Percentiles rank a stretch among this genome's conserved stretches.
Evolutionary conservation across 2,888 invertebrate genomes (phyloP).

Genomic region (Zygogramma bicolorata): DNA sequence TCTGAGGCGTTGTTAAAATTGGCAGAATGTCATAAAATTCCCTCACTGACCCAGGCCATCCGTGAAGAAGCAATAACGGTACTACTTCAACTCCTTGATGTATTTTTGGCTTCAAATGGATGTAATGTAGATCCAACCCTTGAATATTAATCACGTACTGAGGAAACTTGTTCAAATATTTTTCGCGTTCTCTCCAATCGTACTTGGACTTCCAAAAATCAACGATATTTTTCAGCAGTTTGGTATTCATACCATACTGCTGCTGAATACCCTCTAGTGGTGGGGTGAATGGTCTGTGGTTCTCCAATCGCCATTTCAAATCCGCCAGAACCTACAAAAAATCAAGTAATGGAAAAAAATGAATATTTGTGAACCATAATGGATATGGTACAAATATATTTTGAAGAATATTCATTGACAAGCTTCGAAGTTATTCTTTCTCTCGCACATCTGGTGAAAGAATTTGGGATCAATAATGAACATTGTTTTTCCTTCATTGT

Average conservation of each 20-base stretch:
- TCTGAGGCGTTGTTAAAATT: constrained; percentile 69
- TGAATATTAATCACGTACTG: constrained; percentile 81
- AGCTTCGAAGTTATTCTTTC: too few species aligned
- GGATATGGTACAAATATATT: too few species aligned
- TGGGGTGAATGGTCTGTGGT: constrained; percentile 60
- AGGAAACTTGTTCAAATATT: constrained; percentile 73
- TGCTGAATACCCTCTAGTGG: constrained; percentile 79
- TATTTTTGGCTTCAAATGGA: constrained; percentile 70
- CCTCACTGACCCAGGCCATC: constrained; percentile 90
- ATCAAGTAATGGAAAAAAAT: neutral
- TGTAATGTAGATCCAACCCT: constrained; percentile 76
- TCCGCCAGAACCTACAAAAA: constrained; percentile 35
- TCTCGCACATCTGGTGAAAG: too few species aligned
- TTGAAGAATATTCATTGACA: too few species aligned
- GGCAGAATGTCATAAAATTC: constrained; percentile 87
- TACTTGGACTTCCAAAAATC: constrained; percentile 83
- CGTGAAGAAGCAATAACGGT: constrained; percentile 82
- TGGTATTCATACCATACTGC: constrained; percentile 84
- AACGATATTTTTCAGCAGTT: constrained; percentile 73
- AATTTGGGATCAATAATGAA: too few species aligned
- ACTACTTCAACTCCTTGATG: constrained; percentile 64
- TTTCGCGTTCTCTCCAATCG: constrained; percentile 75
- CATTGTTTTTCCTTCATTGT: too few species aligned
- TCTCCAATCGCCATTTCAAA: constrained; percentile 68
- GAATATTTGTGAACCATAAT: too few species aligned